Evolutionary conservation across 1,140 invertebrate genomes (phyloP).

Genomic region (Dreissena rostriformis): DNA sequence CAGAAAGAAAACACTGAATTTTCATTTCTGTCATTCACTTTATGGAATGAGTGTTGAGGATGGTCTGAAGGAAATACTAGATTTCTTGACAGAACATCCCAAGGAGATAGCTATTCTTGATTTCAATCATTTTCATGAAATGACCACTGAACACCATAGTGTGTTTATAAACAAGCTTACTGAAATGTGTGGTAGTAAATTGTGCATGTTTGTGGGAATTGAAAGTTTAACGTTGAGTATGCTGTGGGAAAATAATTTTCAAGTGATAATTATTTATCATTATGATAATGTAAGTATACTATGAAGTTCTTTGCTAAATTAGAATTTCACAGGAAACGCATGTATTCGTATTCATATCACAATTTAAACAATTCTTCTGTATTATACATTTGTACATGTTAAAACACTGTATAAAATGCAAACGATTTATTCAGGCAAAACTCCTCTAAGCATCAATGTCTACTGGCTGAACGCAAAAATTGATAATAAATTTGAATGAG

Average conservation of each 20-base stretch:
- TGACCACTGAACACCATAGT: conserved; percentile 85
- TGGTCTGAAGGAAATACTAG: conserved; percentile 85
- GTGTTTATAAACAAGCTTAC: conserved; percentile 85
- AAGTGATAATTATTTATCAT: conserved; percentile 87
- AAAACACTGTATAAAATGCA: background rate
- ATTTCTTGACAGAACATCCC: conserved; percentile 86
- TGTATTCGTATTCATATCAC: background rate
- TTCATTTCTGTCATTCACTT: conserved; percentile 89
- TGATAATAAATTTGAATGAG: too few relatives aligned
- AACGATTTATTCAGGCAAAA: background rate
- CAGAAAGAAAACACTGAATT: conserved; percentile 83
- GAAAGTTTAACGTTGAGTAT: conserved; percentile 85
- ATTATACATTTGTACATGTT: background rate
- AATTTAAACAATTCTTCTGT: background rate
- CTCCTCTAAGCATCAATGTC: background rate
- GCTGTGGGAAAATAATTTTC: conserved; percentile 84
- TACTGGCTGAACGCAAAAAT: background rate
- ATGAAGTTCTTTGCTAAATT: too few relatives aligned
- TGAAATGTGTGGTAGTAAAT: conserved; percentile 85
- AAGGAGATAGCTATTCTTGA: conserved; percentile 90
- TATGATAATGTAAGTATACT: conserved; percentile 78
- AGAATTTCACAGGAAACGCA: background rate
- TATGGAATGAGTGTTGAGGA: conserved; percentile 87
- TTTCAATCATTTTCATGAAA: conserved; percentile 92
- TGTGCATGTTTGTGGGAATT: conserved; percentile 85